A percentile compares a stretch with the other conserved stretches of the same genome.
Conservation (phyloP, 2,888 invertebrate genomes). For the Ophioninae sp. region DNA sequence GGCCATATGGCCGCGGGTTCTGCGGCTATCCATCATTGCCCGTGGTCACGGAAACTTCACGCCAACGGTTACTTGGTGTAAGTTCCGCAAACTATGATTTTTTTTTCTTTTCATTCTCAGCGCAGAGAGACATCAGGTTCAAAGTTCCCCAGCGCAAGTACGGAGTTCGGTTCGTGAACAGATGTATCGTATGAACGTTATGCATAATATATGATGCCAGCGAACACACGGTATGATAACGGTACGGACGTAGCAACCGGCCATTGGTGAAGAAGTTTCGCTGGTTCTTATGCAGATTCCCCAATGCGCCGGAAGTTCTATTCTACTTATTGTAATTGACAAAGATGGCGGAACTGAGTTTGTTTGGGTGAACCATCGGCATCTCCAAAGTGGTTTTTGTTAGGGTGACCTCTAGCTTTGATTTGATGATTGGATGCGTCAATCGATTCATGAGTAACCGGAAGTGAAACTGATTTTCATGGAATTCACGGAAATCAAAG, state of each 20-base stretch:
- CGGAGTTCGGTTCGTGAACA: conserved; percentile 33
- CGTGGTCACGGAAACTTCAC: conserved; percentile 3
- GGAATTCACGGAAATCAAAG: neutral
- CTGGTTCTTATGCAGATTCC: neutral
- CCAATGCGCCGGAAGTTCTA: neutral
- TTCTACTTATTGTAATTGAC: conserved; percentile 33
- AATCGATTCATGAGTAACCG: neutral
- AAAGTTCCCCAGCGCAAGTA: conserved; percentile 18
- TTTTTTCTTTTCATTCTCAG: conserved; percentile 36
- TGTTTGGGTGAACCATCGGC: neutral
- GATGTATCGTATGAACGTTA: conserved; percentile 17
- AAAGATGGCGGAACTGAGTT: neutral
- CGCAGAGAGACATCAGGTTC: neutral
- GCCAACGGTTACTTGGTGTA: conserved; percentile 38
- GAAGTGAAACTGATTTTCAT: neutral
- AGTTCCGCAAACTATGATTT: conserved; percentile 23
- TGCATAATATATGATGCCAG: conserved; percentile 26
- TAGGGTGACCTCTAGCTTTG: neutral
- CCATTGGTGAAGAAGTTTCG: conserved; percentile 10
- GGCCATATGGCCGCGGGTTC: neutral
- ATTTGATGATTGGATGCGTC: neutral
- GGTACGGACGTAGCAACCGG: conserved; percentile 9
- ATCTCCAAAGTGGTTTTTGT: neutral
- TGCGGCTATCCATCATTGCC: conserved; percentile 8
- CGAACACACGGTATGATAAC: conserved; percentile 16